A percentile compares a stretch with the other conserved stretches of the same genome.
These are phyloP conservation scores for Molothrus ater DNA, from an alignment of 2,797 vertebrate species.

Conservation along the genomic window DNA sequence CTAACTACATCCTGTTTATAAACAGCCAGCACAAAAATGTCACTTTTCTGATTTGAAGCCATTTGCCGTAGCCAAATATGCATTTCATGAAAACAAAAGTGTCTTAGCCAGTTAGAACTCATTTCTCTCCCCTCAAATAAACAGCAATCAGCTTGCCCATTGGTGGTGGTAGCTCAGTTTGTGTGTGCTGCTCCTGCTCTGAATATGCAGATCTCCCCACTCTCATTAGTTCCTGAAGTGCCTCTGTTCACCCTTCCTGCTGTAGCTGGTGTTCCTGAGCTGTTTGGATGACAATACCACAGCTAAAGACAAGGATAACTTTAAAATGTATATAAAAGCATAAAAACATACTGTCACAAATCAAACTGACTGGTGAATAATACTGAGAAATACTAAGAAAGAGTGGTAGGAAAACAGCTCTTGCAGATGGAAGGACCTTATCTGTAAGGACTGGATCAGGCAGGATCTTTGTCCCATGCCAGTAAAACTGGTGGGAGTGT, in stretches of 20 bases:
- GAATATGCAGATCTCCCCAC: not conserved
- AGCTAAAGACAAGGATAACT: not conserved
- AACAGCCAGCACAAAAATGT: slow-evolving; percentile 60
- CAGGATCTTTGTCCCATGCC: not conserved
- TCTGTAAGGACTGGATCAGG: not conserved
- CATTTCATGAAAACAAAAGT: slow-evolving; percentile 13
- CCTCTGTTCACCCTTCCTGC: not conserved
- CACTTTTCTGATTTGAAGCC: slow-evolving; percentile 42
- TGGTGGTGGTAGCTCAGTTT: not conserved
- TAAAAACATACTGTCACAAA: not conserved
- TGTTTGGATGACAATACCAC: not conserved
- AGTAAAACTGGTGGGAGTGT: not conserved
- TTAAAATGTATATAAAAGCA: not conserved
- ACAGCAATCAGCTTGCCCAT: not conserved
- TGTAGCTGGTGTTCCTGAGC: not conserved
- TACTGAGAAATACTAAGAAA: not conserved
- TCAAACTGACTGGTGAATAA: not conserved
- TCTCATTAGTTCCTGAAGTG: not conserved
- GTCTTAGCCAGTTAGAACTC: not conserved
- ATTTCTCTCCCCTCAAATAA: slow-evolving; percentile 4
- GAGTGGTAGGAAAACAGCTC: not conserved
- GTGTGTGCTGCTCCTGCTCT: not conserved
- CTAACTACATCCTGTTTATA: slow-evolving; percentile 53
- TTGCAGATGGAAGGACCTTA: not conserved
- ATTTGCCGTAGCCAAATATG: slow-evolving; percentile 54